Evolutionary conservation across 1,140 invertebrate species (phyloP), one percentile per base, ranked within the genome.

Genomic region (Anthonomus grandis): DNA sequence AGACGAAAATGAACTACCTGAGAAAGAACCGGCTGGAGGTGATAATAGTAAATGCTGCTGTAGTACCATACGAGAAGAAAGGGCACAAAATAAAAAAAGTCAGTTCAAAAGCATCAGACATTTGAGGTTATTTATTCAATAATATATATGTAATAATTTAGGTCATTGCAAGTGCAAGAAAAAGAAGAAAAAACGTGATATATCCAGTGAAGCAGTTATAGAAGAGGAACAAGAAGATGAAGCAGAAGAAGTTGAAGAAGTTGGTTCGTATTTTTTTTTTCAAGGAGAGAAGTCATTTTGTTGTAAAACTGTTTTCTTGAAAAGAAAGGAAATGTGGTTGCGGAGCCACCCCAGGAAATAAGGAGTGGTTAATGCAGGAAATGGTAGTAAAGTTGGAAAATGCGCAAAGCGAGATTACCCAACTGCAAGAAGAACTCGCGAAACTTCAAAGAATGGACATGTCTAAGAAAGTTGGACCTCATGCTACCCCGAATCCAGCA

Each of bases 371-470:
- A 10, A 34, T 54, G 15, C 9, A 42, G 15, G 49, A 51, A 23
- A 56, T 63, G 52, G 24, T 51, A 15, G 21, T 36, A 27, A 59
- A 63, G 27, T 24, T 63, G 27, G 51, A 15, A 21, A 39, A 37
- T 6, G 60, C 60, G 0, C 60, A 63, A 38, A 9, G 36, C 13
- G 56, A 63, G 57, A 59, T 63, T 0, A 34, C 24, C 8, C 18
- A 37, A 8, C 24, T 63, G 19, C 51, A 59, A 22, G 27, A 48
- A 22, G 55, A 63, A 39, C 27, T 59, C 24, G 37, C 48, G 2
- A 36, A 39, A 22, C 46, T 63, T 12, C 52, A 63, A 18, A 34
- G 49, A 8, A 49, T 57, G 55, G 48, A 57, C 22, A 19, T 22
- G 2, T 48, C 55, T n/a, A 57, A 45, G 23, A 27, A 47, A 25